Base-by-base conservation (phyloP, 1,140 invertebrate genomes). In the Polyergus mexicanus region DNA sequence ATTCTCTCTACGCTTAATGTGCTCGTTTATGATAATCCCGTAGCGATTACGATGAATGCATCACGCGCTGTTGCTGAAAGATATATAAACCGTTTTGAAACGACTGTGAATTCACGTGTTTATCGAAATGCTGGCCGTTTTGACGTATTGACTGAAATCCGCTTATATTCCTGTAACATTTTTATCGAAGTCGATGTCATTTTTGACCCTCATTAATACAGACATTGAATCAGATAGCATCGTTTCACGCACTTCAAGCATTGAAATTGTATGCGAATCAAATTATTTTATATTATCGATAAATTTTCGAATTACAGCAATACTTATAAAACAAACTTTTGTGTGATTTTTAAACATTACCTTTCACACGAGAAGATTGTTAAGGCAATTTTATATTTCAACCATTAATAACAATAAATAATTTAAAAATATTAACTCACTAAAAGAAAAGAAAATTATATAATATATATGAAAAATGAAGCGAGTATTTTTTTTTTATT, bases 201-300 rank as follows among this genome's bases (percentile, higher is more conserved):
- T 88, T 88, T 88, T 58, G 60, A 87, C 84, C 8, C 51, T 84
- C 51, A 76, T 86, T 75, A 72, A 41, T 65, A 41, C 4, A 1
- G 4, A 74, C 6, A 41, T 80, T 7, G 22, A 72, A 72, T n/a
- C 51, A 38, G 38, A 68, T 22, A n/a, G 13, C 58, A 80, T 80
- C 16, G 2, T 11, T 66, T 56, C 1, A 25, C 8, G 10, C 28
- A 35, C 35, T 66, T 44, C 6, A 4, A 25, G 22, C 44, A 25
- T 35, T 32, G 38, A 60, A 11, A 25, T 69, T 41, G 16, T 54
- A 19, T 81, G 35, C 11, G 22, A 6, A 28, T 10, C 19, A 32
- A 81, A 72, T 81, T 44, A 41, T 44, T 81, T 72, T 71, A 38
- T 28, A 32, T 81, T 11, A 58, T 71, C 35, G 11, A 71, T 1